Evolutionary conservation across 2,113 vertebrate genomes (phyloP), one percentile per base, ranked within the genome.

Genomic region (Climacteris rufus): DNA sequence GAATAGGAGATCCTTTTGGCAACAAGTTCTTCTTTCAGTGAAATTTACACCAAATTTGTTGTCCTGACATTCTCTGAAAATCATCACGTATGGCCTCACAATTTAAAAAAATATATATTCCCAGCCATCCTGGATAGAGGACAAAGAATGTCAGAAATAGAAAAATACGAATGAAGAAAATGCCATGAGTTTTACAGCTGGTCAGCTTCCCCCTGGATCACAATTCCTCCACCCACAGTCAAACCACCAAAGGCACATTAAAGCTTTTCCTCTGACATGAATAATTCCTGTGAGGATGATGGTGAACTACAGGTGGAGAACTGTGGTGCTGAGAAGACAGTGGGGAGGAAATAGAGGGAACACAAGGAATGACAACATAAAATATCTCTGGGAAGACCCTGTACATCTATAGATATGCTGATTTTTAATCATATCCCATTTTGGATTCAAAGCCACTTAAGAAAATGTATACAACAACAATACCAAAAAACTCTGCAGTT

Each of bases 61-160:
- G 16, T 61, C 23, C 18, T 35, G 39, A 42, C 7, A 15, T 45
- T 65, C 60, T 71, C 35, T 87, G 49, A 78, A 80, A 75, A 84
- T 15, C 19, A 20, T 49, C 44, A 44, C 3, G 0, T 24, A 13
- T 3, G 9, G 30, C 11, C 17, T 79, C 10, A 22, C 4, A 19
- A 15, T 72, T 93, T 85, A 65, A 37, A 66, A 80, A 77, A 61
- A 64, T 76, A 79, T 60, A 21, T 5, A 60, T 23, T 72, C 42
- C 82, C 45, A 85, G 44, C 1, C 9, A 6, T 39, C 28, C 3
- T 5, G 37, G n/a, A 61, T 0, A 61, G 45, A 87, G 13, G 49
- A 31, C 47, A 83, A 74, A 61, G 13, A 49, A 17, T 35, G 86
- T 11, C 68, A 90, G 59, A 33, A 59, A 69, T 1, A 70, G 25